Evolutionary conservation across 2,113 vertebrate genomes (phyloP), one percentile per base, ranked within the genome.

Genomic region (Oreochromis spilurus): DNA sequence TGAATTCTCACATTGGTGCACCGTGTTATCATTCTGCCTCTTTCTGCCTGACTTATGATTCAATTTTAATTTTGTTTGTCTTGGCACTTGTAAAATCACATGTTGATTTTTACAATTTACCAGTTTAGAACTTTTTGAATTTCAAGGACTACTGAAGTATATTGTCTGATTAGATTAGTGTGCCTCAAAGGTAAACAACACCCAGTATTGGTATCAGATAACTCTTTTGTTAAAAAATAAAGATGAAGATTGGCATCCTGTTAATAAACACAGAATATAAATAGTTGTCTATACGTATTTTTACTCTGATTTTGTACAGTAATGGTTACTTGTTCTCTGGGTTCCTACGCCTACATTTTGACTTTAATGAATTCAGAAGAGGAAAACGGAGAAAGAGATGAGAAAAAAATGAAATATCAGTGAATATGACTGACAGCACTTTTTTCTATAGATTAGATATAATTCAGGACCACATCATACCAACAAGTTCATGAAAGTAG

Each of bases 21-120:
- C 38, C 16, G 0, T 43, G 65, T 26, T 70, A 9, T 24, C 38
- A 9, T 70, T 43, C 1, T 26, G 1, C 38, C 36, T 24, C 36
- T 70, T 43, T 70, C 65, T 43, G 38, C 13, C 65, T 72, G 65
- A 45, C 38, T 72, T 72, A 16, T 67, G 62, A 67, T 67, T 21
- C 19, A 38, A 13, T 38, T 67, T 67, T 3, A 21, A 21, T 19
- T 67, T 21, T 38, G 6, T 21, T 67, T 4, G 6, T 67, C 62
- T 65, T 1, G 4, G 7, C 65, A 70, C 7, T 43, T n/a, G 65
- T 70, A 1, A 43, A 43, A 43, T 70, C 7, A 24, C 38, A 16
- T 70, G 21, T 70, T 70, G 1, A 70, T 10, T 70, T 43, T 43
- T 43, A 43, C n/a, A 70, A 43, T 70, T 70, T 43, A 70, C 65